A percentile compares a stretch with the other conserved stretches of the same genome.
These are phyloP conservation scores for Tortrix viridana DNA, from an alignment of 2,888 invertebrate species.

Conservation along the genomic window DNA sequence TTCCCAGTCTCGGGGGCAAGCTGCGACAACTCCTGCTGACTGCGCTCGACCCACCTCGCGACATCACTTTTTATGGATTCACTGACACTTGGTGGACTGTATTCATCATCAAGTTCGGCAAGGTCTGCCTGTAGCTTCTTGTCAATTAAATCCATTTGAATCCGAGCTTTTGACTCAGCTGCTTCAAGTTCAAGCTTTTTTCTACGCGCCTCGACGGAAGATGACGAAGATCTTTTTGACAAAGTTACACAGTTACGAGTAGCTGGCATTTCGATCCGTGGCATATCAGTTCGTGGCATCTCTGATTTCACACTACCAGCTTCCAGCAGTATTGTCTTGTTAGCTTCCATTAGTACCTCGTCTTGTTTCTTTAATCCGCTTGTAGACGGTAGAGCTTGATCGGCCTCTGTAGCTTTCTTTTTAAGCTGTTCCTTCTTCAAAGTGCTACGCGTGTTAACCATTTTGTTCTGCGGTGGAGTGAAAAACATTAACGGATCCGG, in stretches of 20 bases:
- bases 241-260: background rate
- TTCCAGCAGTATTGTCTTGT: background rate
- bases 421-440: slow-evolving; percentile 1
- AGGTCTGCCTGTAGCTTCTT: slow-evolving; percentile 3
- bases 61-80: slow-evolving; percentile 1
- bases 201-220: background rate
- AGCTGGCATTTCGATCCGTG: background rate
- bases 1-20: background rate
- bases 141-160: slow-evolving; percentile 3
- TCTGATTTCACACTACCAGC: slow-evolving; percentile 5
- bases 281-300: background rate
- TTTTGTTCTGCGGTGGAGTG: background rate
- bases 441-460: slow-evolving; percentile 15
- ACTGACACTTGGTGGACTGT: slow-evolving; percentile 2
- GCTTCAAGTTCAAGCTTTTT: slow-evolving; percentile 2
- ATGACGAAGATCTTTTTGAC: background rate
- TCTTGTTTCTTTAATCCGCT: background rate
- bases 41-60: slow-evolving; percentile 3
- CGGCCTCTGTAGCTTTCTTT: background rate
- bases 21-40: slow-evolving; percentile 1
- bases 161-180: background rate
- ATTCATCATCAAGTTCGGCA: slow-evolving; percentile 1
- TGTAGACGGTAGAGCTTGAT: background rate
- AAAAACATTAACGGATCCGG: slow-evolving; percentile 1
- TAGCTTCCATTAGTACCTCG: background rate